phyloP scores from a whole-genome alignment of 1,140 invertebrate genomes.

The Tetramorium parvispinum region DNA sequence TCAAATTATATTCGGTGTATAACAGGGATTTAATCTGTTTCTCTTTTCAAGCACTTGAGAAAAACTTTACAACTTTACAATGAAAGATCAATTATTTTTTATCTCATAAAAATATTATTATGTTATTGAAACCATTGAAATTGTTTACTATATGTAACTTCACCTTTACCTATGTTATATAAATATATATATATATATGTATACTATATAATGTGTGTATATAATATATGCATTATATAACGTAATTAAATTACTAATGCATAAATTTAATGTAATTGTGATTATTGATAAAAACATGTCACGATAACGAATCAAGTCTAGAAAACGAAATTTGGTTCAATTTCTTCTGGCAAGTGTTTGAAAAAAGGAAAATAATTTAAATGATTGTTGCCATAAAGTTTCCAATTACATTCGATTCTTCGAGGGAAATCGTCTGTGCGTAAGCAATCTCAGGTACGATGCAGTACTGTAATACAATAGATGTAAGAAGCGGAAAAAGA shows the following conservation, averaged over 20 bases:
- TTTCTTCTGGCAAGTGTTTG: neutral
- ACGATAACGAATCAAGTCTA: neutral
- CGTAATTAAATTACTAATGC: neutral
- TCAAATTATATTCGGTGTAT: neutral
- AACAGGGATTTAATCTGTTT: neutral
- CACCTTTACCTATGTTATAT: neutral
- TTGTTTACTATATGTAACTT: neutral
- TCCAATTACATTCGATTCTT: neutral
- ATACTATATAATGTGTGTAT: neutral
- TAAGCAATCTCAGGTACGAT: slow-evolving; percentile 17
- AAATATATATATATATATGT: neutral
- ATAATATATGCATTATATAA: neutral
- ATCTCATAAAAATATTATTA: neutral
- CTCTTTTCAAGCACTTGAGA: neutral
- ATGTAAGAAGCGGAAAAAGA: neutral
- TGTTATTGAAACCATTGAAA: neutral
- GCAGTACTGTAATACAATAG: slow-evolving; percentile 12
- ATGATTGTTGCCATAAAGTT: neutral
- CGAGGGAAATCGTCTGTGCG: slow-evolving; percentile 4
- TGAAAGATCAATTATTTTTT: neutral
- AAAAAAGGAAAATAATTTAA: neutral
- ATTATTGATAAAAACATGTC: too few species aligned
- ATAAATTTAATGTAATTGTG: neutral
- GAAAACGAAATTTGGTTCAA: neutral
- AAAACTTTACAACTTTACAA: neutral